A percentile compares a stretch with the other conserved stretches of the same genome.
Evolutionary conservation across 2,113 vertebrate genomes (phyloP).

Genomic region (Chrysemys picta): DNA sequence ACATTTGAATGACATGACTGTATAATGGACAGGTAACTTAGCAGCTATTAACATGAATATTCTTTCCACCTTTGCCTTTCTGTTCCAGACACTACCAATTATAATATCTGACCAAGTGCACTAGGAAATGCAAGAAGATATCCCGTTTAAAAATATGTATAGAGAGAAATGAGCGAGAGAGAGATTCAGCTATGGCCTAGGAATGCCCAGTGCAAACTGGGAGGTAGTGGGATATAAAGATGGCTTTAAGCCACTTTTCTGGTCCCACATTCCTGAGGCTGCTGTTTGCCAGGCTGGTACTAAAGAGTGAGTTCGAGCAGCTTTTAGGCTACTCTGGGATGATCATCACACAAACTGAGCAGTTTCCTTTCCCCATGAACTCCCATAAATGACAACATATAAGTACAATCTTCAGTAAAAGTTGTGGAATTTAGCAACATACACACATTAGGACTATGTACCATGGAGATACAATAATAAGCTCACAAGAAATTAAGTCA

Average conservation of each 20-base stretch:
- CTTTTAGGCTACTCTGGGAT: neutral
- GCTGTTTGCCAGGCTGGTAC: neutral
- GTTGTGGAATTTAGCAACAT: neutral
- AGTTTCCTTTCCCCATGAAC: neutral
- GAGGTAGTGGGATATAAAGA: neutral
- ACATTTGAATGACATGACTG: conserved; percentile 52
- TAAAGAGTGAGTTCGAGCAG: neutral
- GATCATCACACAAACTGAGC: neutral
- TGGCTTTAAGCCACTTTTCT: neutral
- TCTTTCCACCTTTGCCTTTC: neutral
- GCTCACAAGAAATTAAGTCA: neutral
- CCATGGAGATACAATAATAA: neutral
- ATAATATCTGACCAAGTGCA: neutral
- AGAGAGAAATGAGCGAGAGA: neutral
- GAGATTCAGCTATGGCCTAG: neutral
- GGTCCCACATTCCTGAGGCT: neutral
- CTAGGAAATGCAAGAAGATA: neutral
- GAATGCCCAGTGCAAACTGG: neutral
- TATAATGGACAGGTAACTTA: conserved; percentile 44
- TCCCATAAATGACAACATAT: neutral
- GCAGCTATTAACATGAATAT: neutral
- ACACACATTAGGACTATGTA: neutral
- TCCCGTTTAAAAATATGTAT: neutral
- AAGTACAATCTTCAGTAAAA: neutral
- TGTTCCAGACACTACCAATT: neutral